Evolutionary conservation across 2,113 vertebrate species (phyloP).

Genomic region (Dasyornis broadbenti): DNA sequence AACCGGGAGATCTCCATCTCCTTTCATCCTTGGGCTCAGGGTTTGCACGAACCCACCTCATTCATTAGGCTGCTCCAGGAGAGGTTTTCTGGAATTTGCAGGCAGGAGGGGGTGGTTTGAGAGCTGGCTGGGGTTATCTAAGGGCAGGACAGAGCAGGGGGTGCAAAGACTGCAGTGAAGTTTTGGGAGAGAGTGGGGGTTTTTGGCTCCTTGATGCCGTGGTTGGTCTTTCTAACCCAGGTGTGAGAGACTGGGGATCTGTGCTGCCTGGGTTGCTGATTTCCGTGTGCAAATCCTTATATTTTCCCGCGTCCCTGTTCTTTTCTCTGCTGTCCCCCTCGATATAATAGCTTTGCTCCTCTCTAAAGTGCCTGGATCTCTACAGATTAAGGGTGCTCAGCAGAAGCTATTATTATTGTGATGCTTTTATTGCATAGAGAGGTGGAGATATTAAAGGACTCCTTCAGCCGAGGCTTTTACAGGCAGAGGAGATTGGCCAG

Average conservation of each 20-base stretch:
- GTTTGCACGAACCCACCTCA: background rate
- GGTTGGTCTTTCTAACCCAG: background rate
- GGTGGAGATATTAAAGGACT: slow-evolving; percentile 20
- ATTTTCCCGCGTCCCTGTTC: background rate
- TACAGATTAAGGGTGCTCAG: slow-evolving; percentile 49
- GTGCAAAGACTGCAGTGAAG: rapidly evolving
- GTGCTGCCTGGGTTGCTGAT: background rate
- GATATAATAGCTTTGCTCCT: slow-evolving; percentile 39
- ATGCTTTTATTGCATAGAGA: slow-evolving; percentile 46
- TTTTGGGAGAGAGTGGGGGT: rapidly evolving
- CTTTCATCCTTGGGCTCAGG: background rate
- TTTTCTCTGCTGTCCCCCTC: background rate
- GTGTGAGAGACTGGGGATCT: background rate
- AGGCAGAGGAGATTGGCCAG: background rate
- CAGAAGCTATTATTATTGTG: slow-evolving; percentile 43
- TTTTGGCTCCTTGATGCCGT: background rate
- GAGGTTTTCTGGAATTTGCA: background rate
- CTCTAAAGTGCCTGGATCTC: slow-evolving; percentile 33
- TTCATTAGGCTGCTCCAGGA: background rate
- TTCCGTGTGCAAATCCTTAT: background rate
- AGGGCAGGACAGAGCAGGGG: background rate
- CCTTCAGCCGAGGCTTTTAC: background rate
- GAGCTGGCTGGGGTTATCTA: background rate
- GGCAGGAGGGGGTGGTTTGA: background rate
- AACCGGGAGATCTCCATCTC: background rate